These are phyloP conservation scores for Anadara kagoshimensis DNA, from an alignment of 1,140 invertebrate species.

Conservation along the genomic window DNA sequence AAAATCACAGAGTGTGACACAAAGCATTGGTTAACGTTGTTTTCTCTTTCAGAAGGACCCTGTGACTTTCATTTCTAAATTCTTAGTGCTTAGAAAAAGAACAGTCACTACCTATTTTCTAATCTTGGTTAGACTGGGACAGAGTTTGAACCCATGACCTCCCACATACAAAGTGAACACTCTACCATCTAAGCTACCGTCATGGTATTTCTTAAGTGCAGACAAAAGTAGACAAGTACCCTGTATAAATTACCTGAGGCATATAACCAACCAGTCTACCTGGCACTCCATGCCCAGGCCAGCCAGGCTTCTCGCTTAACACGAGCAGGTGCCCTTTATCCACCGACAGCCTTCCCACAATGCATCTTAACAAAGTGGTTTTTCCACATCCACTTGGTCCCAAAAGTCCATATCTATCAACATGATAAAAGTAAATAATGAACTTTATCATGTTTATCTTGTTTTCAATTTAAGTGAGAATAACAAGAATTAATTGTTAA, in stretches of 20 bases:
- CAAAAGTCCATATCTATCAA: conserved; percentile 70
- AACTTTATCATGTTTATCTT: neutral
- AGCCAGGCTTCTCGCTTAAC: conserved; percentile 69
- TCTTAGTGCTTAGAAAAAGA: no score
- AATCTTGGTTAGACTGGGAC: no score
- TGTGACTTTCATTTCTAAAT: no score
- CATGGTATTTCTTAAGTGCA: no score
- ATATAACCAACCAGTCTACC: conserved; percentile 74
- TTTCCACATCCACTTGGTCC: conserved; percentile 73
- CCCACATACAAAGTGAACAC: no score
- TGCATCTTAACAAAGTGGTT: conserved; percentile 72
- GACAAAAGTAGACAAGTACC: no score
- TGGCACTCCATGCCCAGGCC: conserved; percentile 67
- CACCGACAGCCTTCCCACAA: conserved; percentile 68
- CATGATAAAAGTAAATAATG: conserved; percentile 17
- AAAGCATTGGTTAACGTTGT: no score
- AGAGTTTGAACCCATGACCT: no score
- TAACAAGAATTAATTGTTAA: neutral
- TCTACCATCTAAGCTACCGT: no score
- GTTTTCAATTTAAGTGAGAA: neutral
- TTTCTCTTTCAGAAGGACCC: no score
- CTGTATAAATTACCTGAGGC: conserved; percentile 65
- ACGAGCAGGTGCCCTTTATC: conserved; percentile 67
- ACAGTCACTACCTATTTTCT: no score
- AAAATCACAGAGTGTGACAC: no score